Evolutionary conservation across 2,888 invertebrate species (phyloP).

Genomic region (Hymenopus coronatus): DNA sequence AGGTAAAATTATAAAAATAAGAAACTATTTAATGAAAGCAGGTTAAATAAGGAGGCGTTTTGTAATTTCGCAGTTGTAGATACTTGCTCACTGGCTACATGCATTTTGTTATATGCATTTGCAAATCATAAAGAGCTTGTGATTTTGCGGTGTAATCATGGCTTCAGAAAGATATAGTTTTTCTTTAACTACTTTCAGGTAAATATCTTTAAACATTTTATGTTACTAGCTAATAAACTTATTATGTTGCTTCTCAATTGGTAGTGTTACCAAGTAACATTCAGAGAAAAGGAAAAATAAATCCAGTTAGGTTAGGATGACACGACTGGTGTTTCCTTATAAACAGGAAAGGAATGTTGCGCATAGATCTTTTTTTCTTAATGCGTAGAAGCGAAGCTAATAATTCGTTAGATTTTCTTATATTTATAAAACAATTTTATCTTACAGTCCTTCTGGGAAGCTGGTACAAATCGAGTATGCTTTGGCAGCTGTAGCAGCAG

Average conservation of each 20-base stretch:
- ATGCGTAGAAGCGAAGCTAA: neutral
- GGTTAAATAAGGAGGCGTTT: no score
- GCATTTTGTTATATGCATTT: neutral
- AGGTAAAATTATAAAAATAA: no score
- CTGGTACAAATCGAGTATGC: conserved; percentile 99
- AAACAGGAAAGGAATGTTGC: neutral
- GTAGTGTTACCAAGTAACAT: neutral
- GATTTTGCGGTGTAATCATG: conserved; percentile 68
- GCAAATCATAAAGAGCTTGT: neutral
- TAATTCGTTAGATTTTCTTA: neutral
- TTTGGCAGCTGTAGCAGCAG: conserved; percentile 95
- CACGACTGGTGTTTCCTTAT: neutral
- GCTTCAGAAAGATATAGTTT: conserved; percentile 96
- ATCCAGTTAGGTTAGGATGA: neutral
- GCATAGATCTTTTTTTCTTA: neutral
- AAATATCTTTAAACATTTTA: conserved; percentile 37
- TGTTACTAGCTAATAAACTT: neutral
- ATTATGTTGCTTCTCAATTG: neutral
- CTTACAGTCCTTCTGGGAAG: conserved; percentile 94
- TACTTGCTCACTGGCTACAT: neutral
- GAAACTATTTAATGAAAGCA: no score
- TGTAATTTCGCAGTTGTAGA: no score
- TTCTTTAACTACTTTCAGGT: conserved; percentile 86
- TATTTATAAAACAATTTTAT: conserved; percentile 25
- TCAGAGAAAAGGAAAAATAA: neutral